These are phyloP conservation scores for Drosophila kuntzei DNA, from an alignment of 2,888 invertebrate species.

Conservation along the genomic window DNA sequence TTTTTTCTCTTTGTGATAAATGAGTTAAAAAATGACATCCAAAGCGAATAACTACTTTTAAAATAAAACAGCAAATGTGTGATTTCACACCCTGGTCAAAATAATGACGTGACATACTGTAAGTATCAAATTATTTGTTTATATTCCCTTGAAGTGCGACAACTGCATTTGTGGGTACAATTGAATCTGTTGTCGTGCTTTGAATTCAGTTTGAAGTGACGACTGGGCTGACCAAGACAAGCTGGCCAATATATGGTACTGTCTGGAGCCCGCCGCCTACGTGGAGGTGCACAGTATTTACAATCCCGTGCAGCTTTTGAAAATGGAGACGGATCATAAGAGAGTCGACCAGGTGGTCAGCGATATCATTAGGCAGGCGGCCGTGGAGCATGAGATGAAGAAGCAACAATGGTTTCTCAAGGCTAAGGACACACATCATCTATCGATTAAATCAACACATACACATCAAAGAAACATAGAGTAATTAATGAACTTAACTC, in stretches of 20 bases:
- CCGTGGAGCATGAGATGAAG: conserved; percentile 49
- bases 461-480: not conserved
- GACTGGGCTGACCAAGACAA: conserved; percentile 20
- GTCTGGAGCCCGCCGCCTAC: conserved; percentile 59
- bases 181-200: conserved; percentile 2
- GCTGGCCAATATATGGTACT: conserved; percentile 40
- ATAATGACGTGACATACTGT: not conserved
- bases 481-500: not conserved
- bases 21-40: too few relatives aligned
- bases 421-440: not conserved
- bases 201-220: conserved; percentile 38
- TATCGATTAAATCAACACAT: not conserved
- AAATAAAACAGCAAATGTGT: not conserved
- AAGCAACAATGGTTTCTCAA: conserved; percentile 37
- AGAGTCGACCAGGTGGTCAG: conserved; percentile 22
- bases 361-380: conserved; percentile 61
- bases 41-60: too few relatives aligned
- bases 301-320: not conserved
- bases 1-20: too few relatives aligned
- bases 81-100: not conserved
- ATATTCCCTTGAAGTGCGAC: conserved; percentile 27
- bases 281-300: conserved; percentile 47
- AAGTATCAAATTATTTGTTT: conserved; percentile 32
- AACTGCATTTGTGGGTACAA: conserved; percentile 17
- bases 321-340: conserved; percentile 25